Conservation (phyloP, 1,140 invertebrate species). For the Cydia strobilella region DNA sequence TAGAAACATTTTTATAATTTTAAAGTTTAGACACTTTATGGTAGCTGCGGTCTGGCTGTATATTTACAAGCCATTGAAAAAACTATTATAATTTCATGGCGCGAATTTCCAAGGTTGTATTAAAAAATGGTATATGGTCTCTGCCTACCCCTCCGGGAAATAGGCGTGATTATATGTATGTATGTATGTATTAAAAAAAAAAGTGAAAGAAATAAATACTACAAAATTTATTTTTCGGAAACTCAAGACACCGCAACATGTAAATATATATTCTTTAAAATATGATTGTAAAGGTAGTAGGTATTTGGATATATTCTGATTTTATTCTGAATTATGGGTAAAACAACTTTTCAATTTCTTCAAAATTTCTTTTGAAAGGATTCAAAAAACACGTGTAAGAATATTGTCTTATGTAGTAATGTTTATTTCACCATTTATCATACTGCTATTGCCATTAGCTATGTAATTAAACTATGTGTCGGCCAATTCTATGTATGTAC, state of each 20-base stretch:
- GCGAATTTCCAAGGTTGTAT: neutral
- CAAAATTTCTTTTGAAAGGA: neutral
- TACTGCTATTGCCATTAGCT: slow-evolving; percentile 2
- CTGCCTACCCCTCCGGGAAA: too few relatives aligned
- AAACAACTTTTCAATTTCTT: neutral
- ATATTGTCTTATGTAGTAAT: neutral
- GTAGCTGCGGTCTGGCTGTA: slow-evolving; percentile 3
- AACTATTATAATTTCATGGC: neutral
- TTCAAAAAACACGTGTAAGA: neutral
- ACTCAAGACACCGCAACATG: neutral
- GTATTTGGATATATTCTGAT: neutral
- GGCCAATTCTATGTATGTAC: slow-evolving; percentile 21
- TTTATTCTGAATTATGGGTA: neutral
- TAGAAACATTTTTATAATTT: slow-evolving; percentile 28
- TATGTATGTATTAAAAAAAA: too few relatives aligned
- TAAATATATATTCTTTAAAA: neutral
- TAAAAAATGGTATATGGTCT: too few relatives aligned
- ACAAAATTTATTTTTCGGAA: neutral
- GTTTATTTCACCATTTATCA: neutral
- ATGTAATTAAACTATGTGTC: neutral
- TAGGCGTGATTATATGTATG: too few relatives aligned
- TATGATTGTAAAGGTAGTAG: neutral
- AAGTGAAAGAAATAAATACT: neutral
- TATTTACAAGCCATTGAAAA: neutral
- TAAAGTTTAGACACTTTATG: slow-evolving; percentile 1